Conservation (phyloP, 2,113 vertebrate species). For the Cyprinodon tularosa region DNA sequence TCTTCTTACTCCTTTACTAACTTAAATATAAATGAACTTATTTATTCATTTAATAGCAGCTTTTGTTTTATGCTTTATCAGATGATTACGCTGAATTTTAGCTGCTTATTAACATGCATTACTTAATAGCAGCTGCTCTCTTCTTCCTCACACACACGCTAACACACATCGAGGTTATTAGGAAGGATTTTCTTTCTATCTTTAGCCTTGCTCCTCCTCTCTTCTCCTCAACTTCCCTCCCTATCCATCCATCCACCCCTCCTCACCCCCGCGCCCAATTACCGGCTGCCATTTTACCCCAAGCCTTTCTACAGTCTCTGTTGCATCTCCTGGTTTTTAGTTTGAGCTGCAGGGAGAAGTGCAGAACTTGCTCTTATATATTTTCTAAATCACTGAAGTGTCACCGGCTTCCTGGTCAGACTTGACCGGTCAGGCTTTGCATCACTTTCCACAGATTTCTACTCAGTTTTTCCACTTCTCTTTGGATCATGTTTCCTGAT, state of each 20-base stretch:
- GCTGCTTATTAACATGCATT: constrained; percentile 28
- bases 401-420: constrained; percentile 1
- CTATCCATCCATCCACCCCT: constrained; percentile 14
- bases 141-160: neutral
- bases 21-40: neutral
- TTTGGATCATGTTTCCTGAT: constrained; percentile 73
- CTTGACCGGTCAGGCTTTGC: neutral
- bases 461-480: constrained; percentile 14
- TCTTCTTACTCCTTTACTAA: neutral
- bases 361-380: neutral
- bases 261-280: constrained; percentile 36
- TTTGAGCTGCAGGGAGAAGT: constrained; percentile 5
- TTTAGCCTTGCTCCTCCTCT: constrained; percentile 71
- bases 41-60: neutral
- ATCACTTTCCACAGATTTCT: constrained; percentile 6
- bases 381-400: neutral
- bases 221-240: constrained; percentile 17
- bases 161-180: constrained; percentile 73
- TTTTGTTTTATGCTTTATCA: neutral
- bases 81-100: constrained; percentile 22
- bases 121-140: constrained; percentile 37
- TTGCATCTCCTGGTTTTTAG: constrained; percentile 2
- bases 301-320: constrained; percentile 22
- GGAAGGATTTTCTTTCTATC: constrained; percentile 88
- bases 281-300: constrained; percentile 61